phyloP scores from a whole-genome alignment of 2,113 vertebrate genomes.

The Mastomys coucha region DNA sequence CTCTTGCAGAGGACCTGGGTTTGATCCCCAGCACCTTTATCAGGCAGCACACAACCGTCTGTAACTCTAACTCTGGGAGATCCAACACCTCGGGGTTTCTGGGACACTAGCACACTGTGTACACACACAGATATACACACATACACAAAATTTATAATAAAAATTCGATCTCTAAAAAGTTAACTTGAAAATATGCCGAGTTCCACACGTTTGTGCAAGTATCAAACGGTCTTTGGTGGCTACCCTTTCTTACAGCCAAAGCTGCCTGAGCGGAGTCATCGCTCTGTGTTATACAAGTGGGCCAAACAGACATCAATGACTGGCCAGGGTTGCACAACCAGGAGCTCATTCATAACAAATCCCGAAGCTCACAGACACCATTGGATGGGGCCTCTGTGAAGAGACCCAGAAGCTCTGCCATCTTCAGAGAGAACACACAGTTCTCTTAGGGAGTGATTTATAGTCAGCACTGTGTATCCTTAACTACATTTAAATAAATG shows the following conservation, averaged over 20 bases:
- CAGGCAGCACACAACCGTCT: not conserved
- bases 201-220: not conserved
- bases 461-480: not conserved
- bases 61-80: not conserved
- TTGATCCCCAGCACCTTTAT: not conserved
- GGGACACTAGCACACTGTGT: too few species aligned
- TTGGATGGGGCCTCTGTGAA: not conserved
- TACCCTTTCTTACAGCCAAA: conserved; percentile 34
- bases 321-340: conserved; percentile 42
- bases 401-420: not conserved
- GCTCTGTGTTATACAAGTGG: conserved; percentile 13
- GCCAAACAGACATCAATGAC: conserved; percentile 18
- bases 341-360: conserved; percentile 34
- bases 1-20: not conserved
- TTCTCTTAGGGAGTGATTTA: conserved; percentile 21
- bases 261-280: conserved; percentile 60
- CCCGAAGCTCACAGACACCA: not conserved
- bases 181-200: not conserved
- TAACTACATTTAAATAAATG: conserved; percentile 41
- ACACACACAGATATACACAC: not conserved
- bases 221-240: conserved; percentile 9
- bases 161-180: not conserved
- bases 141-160: not conserved
- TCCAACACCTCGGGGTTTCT: not conserved
- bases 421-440: not conserved